Base-by-base conservation (phyloP, 1,140 invertebrate species). In the Euwallacea similis region DNA sequence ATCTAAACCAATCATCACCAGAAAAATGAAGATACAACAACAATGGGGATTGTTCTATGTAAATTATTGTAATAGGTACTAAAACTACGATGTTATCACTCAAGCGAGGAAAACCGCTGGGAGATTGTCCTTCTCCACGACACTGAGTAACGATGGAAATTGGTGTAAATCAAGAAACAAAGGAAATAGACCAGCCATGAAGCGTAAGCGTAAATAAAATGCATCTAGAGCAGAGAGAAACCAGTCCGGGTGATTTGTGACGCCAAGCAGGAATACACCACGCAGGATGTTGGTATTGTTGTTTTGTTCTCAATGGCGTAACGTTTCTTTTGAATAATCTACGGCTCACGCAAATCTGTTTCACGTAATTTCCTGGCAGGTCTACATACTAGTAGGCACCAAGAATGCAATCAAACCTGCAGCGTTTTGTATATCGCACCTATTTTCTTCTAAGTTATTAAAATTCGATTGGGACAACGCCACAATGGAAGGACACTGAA, bases 161-260 rank as follows among this genome's bases (percentile, higher is more conserved):
- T 58, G 53, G n/a, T 21, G 21, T 41, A 58, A 42, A 13, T 21
- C 11, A 41, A 46, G 42, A 58, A 47, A 67, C 65, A 67, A 67
- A 43, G 42, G 65, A 67, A 67, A 67, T 67, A 58, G 65, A 67
- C 65, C 65, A 67, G 54, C 54, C 65, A 54, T 55, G 47, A 54
- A 65, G 47, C 63, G 47, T 65, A 42, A 65, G 53, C 63, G 65
- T 61, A 69, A 69, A 69, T 61, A 69, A 61, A 69, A 61, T 61
- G 66, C 66, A 69, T 61, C 58, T 69, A 69, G 66, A 69, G 66
- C 66, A 61, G 41, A 61, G 66, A 60, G 66, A 68, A 69, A 69
- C 56, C 21, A 54, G 58, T 50, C 58, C 7, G 66, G 43, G 21
- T 69, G 66, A 69, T 69, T 69, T 61, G 58, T 59, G 13, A 15